phyloP scores from a whole-genome alignment of 2,797 vertebrate species.

The Thamnophis elegans region DNA sequence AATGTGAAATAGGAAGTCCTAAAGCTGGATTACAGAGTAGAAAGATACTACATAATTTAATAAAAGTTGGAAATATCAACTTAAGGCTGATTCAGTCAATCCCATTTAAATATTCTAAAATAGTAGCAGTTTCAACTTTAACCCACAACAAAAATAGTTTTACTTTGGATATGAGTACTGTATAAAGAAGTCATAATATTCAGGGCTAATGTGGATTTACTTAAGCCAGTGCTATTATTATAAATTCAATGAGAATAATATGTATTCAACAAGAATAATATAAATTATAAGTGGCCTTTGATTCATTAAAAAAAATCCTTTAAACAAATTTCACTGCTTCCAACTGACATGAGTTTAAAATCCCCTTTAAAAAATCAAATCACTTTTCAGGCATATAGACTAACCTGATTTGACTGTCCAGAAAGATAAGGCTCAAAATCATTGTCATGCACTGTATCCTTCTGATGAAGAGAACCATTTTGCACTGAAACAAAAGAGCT shows the following conservation, averaged over 20 bases:
- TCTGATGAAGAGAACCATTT: slow-evolving; percentile 96
- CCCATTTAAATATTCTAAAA: slow-evolving; percentile 8
- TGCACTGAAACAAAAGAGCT: slow-evolving; percentile 81
- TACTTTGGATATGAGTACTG: slow-evolving; percentile 41
- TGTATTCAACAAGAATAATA: not conserved
- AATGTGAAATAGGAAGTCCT: not conserved
- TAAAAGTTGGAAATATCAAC: not conserved
- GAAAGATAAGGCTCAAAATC: slow-evolving; percentile 96
- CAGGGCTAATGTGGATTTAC: slow-evolving; percentile 45
- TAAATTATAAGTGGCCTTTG: not conserved
- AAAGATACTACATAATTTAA: not conserved
- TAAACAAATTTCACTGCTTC: not conserved
- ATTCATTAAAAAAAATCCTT: not conserved
- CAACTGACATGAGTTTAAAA: not conserved
- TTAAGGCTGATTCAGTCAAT: not conserved
- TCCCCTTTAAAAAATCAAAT: not conserved
- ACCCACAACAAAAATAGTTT: slow-evolving; percentile 36
- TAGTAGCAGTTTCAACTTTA: slow-evolving; percentile 14
- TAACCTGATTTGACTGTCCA: slow-evolving; percentile 93
- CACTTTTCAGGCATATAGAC: slow-evolving; percentile 53
- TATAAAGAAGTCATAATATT: slow-evolving; percentile 36
- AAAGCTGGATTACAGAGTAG: not conserved
- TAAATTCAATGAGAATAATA: not conserved
- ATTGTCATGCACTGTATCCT: slow-evolving; percentile 92
- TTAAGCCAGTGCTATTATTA: not conserved